Conservation (phyloP, 2,888 invertebrate species). For the Mythimna impura region DNA sequence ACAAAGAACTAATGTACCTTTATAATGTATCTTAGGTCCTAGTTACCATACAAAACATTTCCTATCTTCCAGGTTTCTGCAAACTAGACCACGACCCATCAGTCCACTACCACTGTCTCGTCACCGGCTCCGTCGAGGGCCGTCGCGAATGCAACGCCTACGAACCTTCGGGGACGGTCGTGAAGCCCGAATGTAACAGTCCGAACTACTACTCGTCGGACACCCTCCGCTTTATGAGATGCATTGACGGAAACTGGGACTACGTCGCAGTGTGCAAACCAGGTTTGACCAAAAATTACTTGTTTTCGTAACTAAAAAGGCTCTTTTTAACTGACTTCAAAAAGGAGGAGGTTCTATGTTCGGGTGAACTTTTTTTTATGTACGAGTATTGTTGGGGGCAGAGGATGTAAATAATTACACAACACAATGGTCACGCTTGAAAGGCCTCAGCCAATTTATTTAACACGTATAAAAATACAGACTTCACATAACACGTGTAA, state of each 20-base stretch:
- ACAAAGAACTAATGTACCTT: too few species aligned
- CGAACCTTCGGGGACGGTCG: constrained; percentile 73
- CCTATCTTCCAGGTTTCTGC: constrained; percentile 70
- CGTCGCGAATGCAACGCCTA: constrained; percentile 65
- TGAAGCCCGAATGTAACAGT: constrained; percentile 69
- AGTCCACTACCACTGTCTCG: constrained; percentile 71
- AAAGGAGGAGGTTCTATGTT: too few species aligned
- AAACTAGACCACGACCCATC: constrained; percentile 69
- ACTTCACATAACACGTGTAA: too few species aligned
- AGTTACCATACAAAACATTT: background rate
- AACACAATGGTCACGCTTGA: too few species aligned
- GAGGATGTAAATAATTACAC: too few species aligned
- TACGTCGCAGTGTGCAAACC: constrained; percentile 71
- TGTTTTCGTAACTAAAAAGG: background rate
- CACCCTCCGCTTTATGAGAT: constrained; percentile 70
- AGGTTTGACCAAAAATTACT: constrained; percentile 73
- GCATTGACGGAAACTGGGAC: constrained; percentile 76
- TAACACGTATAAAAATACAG: too few species aligned
- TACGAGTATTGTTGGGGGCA: too few species aligned
- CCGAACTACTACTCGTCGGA: constrained; percentile 74
- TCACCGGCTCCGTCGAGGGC: constrained; percentile 60
- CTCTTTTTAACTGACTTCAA: background rate
- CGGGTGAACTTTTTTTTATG: too few species aligned
- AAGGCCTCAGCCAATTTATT: too few species aligned
- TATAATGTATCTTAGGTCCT: background rate